Evolutionary conservation across 1,140 invertebrate species (phyloP).

Genomic region (Araneus ventricosus): DNA sequence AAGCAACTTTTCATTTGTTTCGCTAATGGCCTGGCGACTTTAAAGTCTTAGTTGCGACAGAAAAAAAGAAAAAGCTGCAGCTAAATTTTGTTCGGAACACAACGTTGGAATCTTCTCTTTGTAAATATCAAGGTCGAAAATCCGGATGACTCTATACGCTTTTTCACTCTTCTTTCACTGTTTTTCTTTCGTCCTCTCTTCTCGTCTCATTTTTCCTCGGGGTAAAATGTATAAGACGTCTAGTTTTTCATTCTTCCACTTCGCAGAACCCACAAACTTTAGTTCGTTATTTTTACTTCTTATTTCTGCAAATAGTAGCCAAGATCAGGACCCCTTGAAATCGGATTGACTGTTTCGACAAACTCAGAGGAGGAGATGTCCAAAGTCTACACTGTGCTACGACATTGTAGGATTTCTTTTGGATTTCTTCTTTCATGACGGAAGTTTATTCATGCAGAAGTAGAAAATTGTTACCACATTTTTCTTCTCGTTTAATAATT

Average conservation of each 20-base stretch:
- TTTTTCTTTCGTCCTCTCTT: neutral
- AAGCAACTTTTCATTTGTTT: neutral
- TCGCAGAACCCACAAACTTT: neutral
- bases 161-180: neutral
- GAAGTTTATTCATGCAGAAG: no score
- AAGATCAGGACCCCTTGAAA: neutral
- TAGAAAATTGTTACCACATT: no score
- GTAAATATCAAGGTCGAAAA: slow-evolving; percentile 22
- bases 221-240: neutral
- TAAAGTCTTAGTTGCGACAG: neutral
- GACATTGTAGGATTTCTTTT: no score
- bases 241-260: slow-evolving; percentile 24
- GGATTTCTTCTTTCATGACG: no score
- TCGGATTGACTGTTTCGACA: neutral
- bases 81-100: neutral
- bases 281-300: slow-evolving; percentile 16
- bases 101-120: neutral
- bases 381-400: neutral
- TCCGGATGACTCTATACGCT: neutral
- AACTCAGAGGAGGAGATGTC: neutral
- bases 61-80: slow-evolving; percentile 1
- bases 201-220: neutral
- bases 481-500: no score
- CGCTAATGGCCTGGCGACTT: neutral
- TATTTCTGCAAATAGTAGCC: slow-evolving; percentile 24